These are phyloP conservation scores for Lagodon rhomboides DNA, from an alignment of 2,797 vertebrate species.

Conservation along the genomic window DNA sequence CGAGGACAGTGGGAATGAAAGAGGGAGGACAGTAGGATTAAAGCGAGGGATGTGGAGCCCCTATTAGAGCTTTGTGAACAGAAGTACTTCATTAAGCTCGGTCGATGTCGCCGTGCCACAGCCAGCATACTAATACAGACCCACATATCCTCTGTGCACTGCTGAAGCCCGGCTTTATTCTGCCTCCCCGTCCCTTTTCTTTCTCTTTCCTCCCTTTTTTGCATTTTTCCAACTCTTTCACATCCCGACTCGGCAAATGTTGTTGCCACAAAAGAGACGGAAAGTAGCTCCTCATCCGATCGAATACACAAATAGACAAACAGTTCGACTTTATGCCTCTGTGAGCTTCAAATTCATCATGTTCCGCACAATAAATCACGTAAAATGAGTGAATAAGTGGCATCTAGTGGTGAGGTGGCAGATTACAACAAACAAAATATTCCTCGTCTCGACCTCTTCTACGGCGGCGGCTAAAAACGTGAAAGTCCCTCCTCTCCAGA, in stretches of 20 bases:
- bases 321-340: neutral
- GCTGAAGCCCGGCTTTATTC: slow-evolving; percentile 3
- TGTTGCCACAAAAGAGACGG: neutral
- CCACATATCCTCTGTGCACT: slow-evolving; percentile 10
- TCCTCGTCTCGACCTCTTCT: too few species aligned
- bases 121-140: slow-evolving; percentile 55
- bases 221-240: neutral
- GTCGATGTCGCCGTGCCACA: slow-evolving; percentile 43
- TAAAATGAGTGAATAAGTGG: too few species aligned
- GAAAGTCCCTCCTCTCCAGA: too few species aligned
- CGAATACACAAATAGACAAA: neutral
- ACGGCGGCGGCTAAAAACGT: too few species aligned
- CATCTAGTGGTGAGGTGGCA: too few species aligned
- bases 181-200: neutral
- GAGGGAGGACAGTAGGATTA: slow-evolving; percentile 50
- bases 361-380: slow-evolving; percentile 7
- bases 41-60: slow-evolving; percentile 37
- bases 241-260: neutral
- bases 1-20: slow-evolving; percentile 37
- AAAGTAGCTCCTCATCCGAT: neutral
- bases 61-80: slow-evolving; percentile 61
- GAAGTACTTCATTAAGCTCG: slow-evolving; percentile 64
- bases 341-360: neutral
- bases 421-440: too few species aligned
- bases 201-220: neutral